Evolutionary conservation across 2,797 vertebrate genomes (phyloP).

Genomic region (Coregonus sp.): DNA sequence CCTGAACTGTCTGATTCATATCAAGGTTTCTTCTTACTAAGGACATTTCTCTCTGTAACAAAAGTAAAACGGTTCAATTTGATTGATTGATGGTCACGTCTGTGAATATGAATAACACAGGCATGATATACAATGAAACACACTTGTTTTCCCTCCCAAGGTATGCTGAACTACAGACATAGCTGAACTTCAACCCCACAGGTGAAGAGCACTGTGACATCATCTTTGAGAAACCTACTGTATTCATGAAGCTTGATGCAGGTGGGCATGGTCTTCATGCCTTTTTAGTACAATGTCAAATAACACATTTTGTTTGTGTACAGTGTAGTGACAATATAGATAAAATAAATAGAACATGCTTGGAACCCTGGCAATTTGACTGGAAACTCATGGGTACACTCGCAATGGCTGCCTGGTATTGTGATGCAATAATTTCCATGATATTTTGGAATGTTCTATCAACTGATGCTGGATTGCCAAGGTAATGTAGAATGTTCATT

Average conservation of each 20-base stretch:
- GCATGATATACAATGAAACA: background rate
- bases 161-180: slow-evolving; percentile 93
- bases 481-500: no score
- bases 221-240: slow-evolving; percentile 85
- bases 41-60: background rate
- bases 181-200: slow-evolving; percentile 81
- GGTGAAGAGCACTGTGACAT: slow-evolving; percentile 85
- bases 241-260: slow-evolving; percentile 98
- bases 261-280: slow-evolving; percentile 65
- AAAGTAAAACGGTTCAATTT: background rate
- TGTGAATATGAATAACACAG: background rate
- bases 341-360: no score
- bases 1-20: background rate
- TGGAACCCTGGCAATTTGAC: no score
- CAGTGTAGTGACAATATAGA: no score
- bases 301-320: background rate
- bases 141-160: slow-evolving; percentile 61
- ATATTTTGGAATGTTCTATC: no score
- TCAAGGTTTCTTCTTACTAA: background rate
- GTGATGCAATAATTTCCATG: no score
- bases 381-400: no score
- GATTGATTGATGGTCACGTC: no score
- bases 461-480: no score
- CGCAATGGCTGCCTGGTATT: no score
- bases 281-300: background rate